Conservation (phyloP, 1,140 invertebrate species). For the Atta cephalotes region DNA sequence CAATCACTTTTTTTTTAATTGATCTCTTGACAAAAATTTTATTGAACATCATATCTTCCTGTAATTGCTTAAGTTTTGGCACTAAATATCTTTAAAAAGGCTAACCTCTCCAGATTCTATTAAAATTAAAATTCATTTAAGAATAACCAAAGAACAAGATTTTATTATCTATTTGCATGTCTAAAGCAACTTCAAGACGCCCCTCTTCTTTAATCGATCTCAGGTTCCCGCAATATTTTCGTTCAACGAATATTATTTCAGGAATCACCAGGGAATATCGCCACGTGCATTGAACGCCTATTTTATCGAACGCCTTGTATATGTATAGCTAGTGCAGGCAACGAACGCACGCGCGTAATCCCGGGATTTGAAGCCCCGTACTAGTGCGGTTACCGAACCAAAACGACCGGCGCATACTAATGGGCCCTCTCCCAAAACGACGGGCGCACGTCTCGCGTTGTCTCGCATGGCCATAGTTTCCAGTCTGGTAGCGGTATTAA, state of each 20-base stretch:
- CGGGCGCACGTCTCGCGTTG: slow-evolving; percentile 44
- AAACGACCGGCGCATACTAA: slow-evolving; percentile 63
- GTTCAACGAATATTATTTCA: slow-evolving; percentile 37
- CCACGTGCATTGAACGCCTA: slow-evolving; percentile 45
- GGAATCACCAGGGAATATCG: slow-evolving; percentile 23
- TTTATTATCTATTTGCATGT: slow-evolving; percentile 1
- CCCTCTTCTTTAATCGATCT: slow-evolving; percentile 6
- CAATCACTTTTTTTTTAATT: not conserved
- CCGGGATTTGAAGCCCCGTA: slow-evolving; percentile 52
- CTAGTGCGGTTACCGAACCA: slow-evolving; percentile 61
- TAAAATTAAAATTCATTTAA: slow-evolving; percentile 1
- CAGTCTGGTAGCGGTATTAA: slow-evolving; percentile 36
- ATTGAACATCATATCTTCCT: not conserved
- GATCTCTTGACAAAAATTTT: not conserved
- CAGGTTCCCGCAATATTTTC: slow-evolving; percentile 19
- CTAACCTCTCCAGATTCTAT: not conserved
- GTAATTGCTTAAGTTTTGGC: not conserved
- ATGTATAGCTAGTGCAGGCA: slow-evolving; percentile 11
- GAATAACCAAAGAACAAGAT: not conserved
- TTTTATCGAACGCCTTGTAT: slow-evolving; percentile 50
- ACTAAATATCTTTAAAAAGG: not conserved
- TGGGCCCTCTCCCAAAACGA: slow-evolving; percentile 41
- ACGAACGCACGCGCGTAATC: slow-evolving; percentile 53
- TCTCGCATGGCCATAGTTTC: slow-evolving; percentile 23
- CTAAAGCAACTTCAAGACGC: not conserved